A percentile compares a stretch with the other conserved stretches of the same genome.
phyloP scores from a whole-genome alignment of 2,888 invertebrate species.

The Calameuta pallipes region DNA sequence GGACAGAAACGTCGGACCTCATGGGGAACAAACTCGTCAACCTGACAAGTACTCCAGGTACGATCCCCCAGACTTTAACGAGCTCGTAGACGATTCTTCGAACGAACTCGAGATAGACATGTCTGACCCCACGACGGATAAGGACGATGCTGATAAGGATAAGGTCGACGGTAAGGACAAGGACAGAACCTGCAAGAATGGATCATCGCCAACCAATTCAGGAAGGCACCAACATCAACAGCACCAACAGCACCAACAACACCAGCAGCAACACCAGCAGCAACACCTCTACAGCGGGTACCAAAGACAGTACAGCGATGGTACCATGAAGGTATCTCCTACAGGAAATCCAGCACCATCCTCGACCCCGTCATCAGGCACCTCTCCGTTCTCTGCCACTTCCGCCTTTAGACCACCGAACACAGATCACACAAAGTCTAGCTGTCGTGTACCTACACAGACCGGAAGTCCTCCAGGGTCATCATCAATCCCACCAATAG shows the following conservation, averaged over 20 bases:
- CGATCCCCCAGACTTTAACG: slow-evolving; percentile 81
- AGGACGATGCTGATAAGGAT: slow-evolving; percentile 72
- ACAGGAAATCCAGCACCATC: background rate
- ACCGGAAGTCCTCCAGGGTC: slow-evolving; percentile 31
- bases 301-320: slow-evolving; percentile 69
- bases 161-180: slow-evolving; percentile 67
- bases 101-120: slow-evolving; percentile 84
- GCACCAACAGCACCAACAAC: slow-evolving; percentile 24
- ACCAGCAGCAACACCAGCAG: slow-evolving; percentile 47
- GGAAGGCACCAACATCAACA: slow-evolving; percentile 45
- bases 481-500: slow-evolving; percentile 66
- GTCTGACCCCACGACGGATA: slow-evolving; percentile 77
- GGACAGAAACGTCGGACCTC: slow-evolving; percentile 37
- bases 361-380: slow-evolving; percentile 62
- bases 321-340: slow-evolving; percentile 67
- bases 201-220: slow-evolving; percentile 43
- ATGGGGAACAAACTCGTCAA: slow-evolving; percentile 34
- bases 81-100: slow-evolving; percentile 80
- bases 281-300: slow-evolving; percentile 64
- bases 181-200: slow-evolving; percentile 62
- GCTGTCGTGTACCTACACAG: slow-evolving; percentile 51
- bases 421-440: slow-evolving; percentile 73
- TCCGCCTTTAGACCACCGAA: slow-evolving; percentile 84
- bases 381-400: slow-evolving; percentile 75
- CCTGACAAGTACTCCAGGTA: slow-evolving; percentile 72